Conservation (phyloP, 2,113 vertebrate species). For the Brachyhypopomus occidentalis region DNA sequence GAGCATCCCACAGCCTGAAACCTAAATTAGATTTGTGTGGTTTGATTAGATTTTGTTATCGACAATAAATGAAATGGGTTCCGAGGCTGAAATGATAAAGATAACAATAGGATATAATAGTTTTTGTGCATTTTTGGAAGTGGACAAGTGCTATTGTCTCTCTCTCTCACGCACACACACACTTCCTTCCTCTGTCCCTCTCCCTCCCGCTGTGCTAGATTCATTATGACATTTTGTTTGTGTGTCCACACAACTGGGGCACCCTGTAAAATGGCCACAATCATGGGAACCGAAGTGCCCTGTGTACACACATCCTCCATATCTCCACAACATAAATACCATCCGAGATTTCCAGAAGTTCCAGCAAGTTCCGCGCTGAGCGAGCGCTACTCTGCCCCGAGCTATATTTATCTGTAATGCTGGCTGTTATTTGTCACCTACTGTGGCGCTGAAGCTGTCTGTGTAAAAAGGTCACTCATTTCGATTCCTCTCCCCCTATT, state of each 20-base stretch:
- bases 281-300: too few species aligned
- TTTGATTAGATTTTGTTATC: too few species aligned
- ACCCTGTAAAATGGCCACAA: too few species aligned
- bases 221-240: background rate
- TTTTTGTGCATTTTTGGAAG: too few species aligned
- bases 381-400: too few species aligned
- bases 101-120: too few species aligned
- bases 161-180: too few species aligned
- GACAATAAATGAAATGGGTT: too few species aligned
- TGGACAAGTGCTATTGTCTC: background rate
- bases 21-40: background rate
- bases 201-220: background rate
- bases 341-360: too few species aligned
- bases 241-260: background rate
- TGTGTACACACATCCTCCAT: too few species aligned
- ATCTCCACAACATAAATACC: too few species aligned
- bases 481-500: background rate
- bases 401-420: background rate
- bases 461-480: constrained; percentile 8
- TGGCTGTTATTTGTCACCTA: constrained; percentile 1
- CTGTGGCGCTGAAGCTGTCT: background rate
- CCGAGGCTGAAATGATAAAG: too few species aligned
- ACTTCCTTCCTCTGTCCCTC: background rate
- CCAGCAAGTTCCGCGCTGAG: background rate
- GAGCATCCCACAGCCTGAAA: background rate